Evolutionary conservation across 1,140 invertebrate genomes (phyloP).

Genomic region (Cyclargus thomasi): DNA sequence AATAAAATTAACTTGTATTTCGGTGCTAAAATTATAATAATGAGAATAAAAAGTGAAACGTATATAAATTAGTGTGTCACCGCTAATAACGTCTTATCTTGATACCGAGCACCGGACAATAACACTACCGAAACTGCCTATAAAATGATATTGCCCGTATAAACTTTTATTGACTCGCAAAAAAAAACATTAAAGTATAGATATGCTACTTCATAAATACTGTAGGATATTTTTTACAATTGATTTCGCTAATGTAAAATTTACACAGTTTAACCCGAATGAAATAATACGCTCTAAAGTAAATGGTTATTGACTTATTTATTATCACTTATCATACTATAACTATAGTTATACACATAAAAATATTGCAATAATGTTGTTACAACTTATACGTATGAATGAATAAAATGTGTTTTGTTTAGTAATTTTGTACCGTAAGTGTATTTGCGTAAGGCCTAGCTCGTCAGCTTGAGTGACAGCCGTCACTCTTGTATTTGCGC

Average conservation of each 20-base stretch:
- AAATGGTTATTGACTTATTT: no score
- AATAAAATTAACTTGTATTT: neutral
- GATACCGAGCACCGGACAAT: neutral
- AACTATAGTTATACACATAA: no score
- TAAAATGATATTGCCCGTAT: neutral
- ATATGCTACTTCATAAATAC: neutral
- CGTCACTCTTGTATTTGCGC: slow-evolving; percentile 56
- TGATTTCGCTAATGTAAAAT: no score
- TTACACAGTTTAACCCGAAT: no score
- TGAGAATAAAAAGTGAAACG: neutral
- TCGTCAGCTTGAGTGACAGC: slow-evolving; percentile 38
- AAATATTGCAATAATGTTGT: no score
- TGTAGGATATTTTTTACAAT: no score
- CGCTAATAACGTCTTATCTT: neutral
- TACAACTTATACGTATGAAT: neutral
- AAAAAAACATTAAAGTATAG: neutral
- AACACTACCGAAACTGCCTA: neutral
- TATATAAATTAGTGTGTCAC: neutral
- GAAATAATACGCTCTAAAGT: no score
- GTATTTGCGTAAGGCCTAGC: neutral
- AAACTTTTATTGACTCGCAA: neutral
- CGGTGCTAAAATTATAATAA: slow-evolving; percentile 1
- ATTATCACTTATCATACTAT: no score
- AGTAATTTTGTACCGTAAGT: neutral
- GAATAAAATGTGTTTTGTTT: neutral